Conservation (phyloP, 2,113 vertebrate genomes). For the Odocoileus hemionus region DNA sequence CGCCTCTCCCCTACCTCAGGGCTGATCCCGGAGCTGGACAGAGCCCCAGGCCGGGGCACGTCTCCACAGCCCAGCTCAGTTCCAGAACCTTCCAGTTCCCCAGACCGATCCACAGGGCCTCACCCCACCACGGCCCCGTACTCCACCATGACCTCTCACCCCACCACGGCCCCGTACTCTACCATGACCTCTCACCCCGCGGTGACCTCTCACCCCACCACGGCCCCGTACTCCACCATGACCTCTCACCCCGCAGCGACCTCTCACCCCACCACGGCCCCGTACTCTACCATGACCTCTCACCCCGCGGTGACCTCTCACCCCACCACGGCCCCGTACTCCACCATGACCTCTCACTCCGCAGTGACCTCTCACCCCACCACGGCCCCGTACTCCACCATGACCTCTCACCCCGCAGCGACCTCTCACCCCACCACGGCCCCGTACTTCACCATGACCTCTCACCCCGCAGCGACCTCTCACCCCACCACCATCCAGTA, state of each 20-base stretch:
- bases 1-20: background rate
- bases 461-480: accelerated
- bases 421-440: accelerated
- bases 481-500: background rate
- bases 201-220: background rate
- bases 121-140: background rate
- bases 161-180: accelerated
- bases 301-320: accelerated
- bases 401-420: too few species aligned
- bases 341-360: background rate
- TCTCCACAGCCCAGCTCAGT: background rate
- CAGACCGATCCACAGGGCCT: background rate
- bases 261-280: too few species aligned
- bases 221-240: background rate
- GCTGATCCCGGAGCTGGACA: background rate
- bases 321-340: background rate
- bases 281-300: accelerated
- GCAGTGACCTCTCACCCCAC: too few species aligned
- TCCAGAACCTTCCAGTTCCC: background rate
- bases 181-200: accelerated
- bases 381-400: accelerated
- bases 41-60: background rate
- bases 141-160: background rate
- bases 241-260: too few species aligned
- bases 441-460: accelerated